A percentile compares a stretch with the other conserved stretches of the same genome.
These are phyloP conservation scores for Encarsia formosa DNA, from an alignment of 2,888 invertebrate genomes.

Conservation along the genomic window DNA sequence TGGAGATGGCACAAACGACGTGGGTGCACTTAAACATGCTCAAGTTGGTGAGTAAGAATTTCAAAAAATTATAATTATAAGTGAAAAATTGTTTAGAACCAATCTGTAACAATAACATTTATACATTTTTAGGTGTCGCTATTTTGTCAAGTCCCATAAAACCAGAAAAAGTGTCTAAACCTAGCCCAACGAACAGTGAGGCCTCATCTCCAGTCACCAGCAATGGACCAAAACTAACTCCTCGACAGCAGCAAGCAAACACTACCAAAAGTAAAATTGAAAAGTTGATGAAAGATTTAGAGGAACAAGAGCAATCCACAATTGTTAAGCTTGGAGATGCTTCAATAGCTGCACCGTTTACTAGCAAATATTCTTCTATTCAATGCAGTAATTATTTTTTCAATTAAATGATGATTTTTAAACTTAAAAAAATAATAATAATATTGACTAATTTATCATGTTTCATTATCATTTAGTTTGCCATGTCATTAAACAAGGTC, in stretches of 20 bases:
- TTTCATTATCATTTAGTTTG: constrained; percentile 66
- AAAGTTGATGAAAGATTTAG: constrained; percentile 76
- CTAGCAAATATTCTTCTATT: constrained; percentile 93
- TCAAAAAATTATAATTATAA: background rate
- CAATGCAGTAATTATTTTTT: constrained; percentile 73
- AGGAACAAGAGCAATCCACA: constrained; percentile 80
- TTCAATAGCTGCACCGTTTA: constrained; percentile 98
- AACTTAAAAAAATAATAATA: background rate
- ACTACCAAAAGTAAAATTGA: constrained; percentile 56
- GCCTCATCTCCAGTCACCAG: constrained; percentile 39
- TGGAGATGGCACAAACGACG: constrained; percentile 99
- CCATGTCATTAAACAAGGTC: constrained; percentile 98
- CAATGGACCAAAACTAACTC: constrained; percentile 31
- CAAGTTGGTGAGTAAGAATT: constrained; percentile 65
- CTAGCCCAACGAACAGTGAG: constrained; percentile 27
- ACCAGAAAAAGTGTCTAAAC: constrained; percentile 29
- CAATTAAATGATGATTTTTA: background rate
- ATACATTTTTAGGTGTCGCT: constrained; percentile 72
- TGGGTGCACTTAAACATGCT: constrained; percentile 97
- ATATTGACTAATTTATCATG: background rate
- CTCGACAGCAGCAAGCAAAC: constrained; percentile 36
- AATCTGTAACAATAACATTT: too few species aligned
- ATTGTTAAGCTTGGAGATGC: constrained; percentile 97
- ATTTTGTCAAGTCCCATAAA: constrained; percentile 80
- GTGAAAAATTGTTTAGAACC: too few species aligned